A percentile compares a stretch with the other conserved stretches of the same genome.
phyloP scores from a whole-genome alignment of 2,797 vertebrate genomes.

The Anolis apletophallus region DNA sequence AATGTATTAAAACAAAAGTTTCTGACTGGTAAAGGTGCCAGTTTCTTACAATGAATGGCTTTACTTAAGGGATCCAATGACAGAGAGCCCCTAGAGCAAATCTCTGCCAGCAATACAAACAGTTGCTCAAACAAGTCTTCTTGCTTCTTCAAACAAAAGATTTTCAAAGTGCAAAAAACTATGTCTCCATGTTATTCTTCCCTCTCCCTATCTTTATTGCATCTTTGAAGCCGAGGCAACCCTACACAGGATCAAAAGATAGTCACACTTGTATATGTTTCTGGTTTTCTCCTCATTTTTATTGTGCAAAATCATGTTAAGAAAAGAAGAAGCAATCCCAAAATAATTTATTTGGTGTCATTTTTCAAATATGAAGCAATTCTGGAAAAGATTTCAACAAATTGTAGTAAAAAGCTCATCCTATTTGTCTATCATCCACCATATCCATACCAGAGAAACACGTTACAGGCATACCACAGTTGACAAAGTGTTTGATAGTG shows the following conservation, averaged over 20 bases:
- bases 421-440: too few species aligned
- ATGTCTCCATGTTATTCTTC: background rate
- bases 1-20: background rate
- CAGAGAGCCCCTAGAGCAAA: background rate
- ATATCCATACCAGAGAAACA: too few species aligned
- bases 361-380: too few species aligned
- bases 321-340: too few species aligned
- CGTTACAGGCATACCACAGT: too few species aligned
- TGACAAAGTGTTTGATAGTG: too few species aligned
- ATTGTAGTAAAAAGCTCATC: too few species aligned
- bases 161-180: background rate
- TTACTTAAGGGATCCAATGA: background rate
- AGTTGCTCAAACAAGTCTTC: background rate
- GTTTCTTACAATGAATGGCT: background rate
- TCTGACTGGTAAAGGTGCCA: background rate
- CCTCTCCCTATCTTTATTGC: background rate
- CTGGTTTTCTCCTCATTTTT: too few species aligned
- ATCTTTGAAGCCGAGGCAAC: background rate
- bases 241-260: background rate
- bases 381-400: too few species aligned
- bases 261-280: background rate
- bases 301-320: too few species aligned
- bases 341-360: too few species aligned
- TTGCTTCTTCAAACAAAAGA: background rate
- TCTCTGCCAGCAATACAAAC: background rate